Percentiles rank a stretch among this genome's conserved stretches.
phyloP scores from a whole-genome alignment of 2,888 invertebrate genomes.

The Tachystola acroxantha region DNA sequence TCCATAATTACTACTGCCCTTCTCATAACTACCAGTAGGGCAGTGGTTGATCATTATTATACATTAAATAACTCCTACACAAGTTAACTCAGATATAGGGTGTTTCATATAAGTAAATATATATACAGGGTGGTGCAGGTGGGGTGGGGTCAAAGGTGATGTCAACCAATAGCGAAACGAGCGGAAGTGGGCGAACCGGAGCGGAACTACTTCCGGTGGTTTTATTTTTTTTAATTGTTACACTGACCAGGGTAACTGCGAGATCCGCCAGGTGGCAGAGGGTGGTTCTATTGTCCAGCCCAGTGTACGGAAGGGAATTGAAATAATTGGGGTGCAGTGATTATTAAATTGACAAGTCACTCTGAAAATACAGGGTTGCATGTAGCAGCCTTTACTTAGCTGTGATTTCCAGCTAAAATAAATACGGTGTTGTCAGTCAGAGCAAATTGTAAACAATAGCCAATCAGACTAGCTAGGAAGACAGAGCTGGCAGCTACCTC shows the following conservation, averaged over 20 bases:
- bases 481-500: too few relatives aligned
- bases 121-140: conserved; percentile 30
- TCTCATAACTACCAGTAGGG: too few relatives aligned
- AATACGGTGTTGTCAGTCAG: too few relatives aligned
- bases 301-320: background rate
- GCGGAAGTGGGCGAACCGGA: conserved; percentile 50
- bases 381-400: too few relatives aligned
- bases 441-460: too few relatives aligned
- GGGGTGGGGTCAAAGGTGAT: conserved; percentile 71
- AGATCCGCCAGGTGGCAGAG: conserved; percentile 53
- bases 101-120: conserved; percentile 12
- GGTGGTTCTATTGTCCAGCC: conserved; percentile 9
- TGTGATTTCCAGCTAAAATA: too few relatives aligned
- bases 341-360: too few relatives aligned
- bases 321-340: too few relatives aligned
- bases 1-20: too few relatives aligned
- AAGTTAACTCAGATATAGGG: conserved; percentile 13
- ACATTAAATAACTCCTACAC: conserved; percentile 7
- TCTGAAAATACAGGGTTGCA: too few relatives aligned
- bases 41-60: too few relatives aligned
- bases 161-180: conserved; percentile 48
- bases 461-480: too few relatives aligned
- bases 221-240: conserved; percentile 52
- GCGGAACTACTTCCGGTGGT: conserved; percentile 57
- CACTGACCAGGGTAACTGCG: conserved; percentile 24